Evolutionary conservation across 2,888 invertebrate species (phyloP).

Genomic region (Antheraea yamamai): DNA sequence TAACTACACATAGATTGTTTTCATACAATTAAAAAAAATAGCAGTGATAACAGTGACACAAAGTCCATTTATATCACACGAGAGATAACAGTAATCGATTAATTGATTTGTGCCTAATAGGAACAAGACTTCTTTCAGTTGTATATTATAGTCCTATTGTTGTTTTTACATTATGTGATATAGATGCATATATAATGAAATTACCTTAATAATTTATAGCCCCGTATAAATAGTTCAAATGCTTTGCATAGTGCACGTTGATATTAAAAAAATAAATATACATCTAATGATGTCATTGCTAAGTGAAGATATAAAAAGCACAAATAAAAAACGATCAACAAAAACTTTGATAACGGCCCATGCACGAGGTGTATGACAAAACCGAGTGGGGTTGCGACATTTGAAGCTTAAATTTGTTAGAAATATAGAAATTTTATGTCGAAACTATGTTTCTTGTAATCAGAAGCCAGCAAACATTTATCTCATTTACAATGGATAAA

Average conservation of each 20-base stretch:
- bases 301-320: not conserved
- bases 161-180: not conserved
- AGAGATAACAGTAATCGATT: too few relatives aligned
- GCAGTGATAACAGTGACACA: too few relatives aligned
- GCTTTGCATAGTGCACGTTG: not conserved
- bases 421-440: not conserved
- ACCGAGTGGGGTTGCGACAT: not conserved
- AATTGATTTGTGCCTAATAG: not conserved
- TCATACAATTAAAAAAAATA: too few relatives aligned
- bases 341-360: not conserved
- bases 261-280: conserved; percentile 13
- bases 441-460: not conserved
- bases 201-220: not conserved
- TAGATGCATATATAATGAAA: not conserved
- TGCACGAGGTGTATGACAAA: not conserved
- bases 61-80: too few relatives aligned
- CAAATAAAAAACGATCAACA: not conserved
- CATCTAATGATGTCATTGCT: conserved; percentile 5
- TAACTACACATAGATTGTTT: too few relatives aligned
- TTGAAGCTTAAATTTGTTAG: not conserved
- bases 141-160: not conserved
- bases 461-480: not conserved
- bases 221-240: not conserved
- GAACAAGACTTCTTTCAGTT: not conserved
- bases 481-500: not conserved